Conservation (phyloP, 2,797 vertebrate species). For the Hypotaenidia okinawae region DNA sequence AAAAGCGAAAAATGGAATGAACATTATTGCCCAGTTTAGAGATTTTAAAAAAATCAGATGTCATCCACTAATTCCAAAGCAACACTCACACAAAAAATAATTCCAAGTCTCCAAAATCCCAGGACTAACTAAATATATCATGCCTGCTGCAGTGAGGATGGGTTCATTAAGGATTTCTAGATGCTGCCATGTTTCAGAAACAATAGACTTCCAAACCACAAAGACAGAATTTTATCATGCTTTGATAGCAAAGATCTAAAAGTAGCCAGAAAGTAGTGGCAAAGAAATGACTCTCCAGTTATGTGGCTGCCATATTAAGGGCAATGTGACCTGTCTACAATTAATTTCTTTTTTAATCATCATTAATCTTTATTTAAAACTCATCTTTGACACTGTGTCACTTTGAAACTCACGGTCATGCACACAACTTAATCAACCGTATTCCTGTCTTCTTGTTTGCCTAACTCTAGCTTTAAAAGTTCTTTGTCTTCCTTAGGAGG, state of each 20-base stretch:
- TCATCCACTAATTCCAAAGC: neutral
- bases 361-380: neutral
- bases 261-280: neutral
- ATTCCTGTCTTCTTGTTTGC: neutral
- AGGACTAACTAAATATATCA: neutral
- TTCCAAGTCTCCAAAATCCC: neutral
- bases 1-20: neutral
- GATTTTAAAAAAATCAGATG: neutral
- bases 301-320: neutral
- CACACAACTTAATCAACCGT: neutral
- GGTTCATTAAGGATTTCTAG: neutral
- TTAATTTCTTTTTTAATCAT: neutral
- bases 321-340: neutral
- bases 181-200: neutral
- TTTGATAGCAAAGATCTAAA: neutral
- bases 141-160: neutral
- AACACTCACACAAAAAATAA: neutral
- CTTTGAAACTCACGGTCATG: neutral
- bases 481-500: neutral
- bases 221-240: neutral
- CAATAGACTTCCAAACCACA: neutral
- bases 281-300: neutral
- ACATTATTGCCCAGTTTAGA: neutral
- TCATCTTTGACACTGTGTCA: neutral
- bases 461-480: neutral